Conservation (phyloP, 2,113 vertebrate genomes). For the Calidris pygmaea region DNA sequence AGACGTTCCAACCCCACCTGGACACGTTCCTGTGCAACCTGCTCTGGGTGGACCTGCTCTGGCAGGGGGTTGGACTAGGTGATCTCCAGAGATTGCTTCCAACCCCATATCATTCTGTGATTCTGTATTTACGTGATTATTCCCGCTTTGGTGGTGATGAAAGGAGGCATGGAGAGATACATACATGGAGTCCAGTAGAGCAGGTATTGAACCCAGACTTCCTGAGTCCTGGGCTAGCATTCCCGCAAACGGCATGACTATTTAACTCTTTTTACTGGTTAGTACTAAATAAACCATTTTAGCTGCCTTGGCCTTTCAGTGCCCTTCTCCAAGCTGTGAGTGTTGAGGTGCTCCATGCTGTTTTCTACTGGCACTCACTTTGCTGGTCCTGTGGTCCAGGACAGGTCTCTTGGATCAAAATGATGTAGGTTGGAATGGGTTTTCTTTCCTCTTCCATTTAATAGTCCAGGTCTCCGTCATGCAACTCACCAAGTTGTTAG, state of each 20-base stretch:
- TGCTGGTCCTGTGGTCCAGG: not conserved
- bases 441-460: not conserved
- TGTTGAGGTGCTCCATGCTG: not conserved
- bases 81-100: no score
- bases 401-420: not conserved
- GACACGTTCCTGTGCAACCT: no score
- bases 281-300: not conserved
- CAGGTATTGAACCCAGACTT: not conserved
- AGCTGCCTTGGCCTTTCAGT: not conserved
- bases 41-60: no score
- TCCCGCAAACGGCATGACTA: not conserved
- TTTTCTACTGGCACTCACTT: not conserved
- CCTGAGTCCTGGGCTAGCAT: not conserved
- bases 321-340: not conserved
- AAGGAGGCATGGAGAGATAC: not conserved
- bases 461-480: not conserved
- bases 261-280: not conserved
- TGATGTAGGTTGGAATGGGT: accelerated
- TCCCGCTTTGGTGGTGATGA: not conserved
- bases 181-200: accelerated
- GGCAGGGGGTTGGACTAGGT: no score
- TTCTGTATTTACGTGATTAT: not conserved
- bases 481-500: not conserved
- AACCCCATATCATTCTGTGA: no score
- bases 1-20: no score